These are phyloP conservation scores for Rhamphomyia laevipes DNA, from an alignment of 2,888 invertebrate species.

Conservation along the genomic window DNA sequence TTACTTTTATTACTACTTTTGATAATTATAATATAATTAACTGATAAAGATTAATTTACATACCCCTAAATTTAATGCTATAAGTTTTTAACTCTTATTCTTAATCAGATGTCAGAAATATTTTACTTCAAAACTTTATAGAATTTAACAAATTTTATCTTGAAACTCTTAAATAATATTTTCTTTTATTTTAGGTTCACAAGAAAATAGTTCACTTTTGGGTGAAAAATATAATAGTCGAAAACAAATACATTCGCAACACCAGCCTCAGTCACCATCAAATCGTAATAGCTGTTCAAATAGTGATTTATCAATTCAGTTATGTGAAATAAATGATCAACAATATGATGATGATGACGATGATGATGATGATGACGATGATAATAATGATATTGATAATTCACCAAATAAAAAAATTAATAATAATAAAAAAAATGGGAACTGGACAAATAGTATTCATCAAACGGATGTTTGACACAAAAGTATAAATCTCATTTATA, in stretches of 20 bases:
- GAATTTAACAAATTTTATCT: no score
- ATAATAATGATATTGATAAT: background rate
- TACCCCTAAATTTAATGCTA: no score
- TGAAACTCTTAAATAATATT: background rate
- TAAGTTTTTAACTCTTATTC: no score
- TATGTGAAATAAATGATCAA: conserved; percentile 88
- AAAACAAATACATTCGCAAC: background rate
- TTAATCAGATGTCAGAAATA: no score
- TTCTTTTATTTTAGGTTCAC: background rate
- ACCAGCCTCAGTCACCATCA: background rate
- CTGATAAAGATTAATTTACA: no score
- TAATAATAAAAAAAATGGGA: conserved; percentile 14
- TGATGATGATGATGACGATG: no score
- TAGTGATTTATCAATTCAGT: conserved; percentile 75
- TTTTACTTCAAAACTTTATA: no score
- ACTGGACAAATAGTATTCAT: conserved; percentile 21
- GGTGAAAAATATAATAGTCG: conserved; percentile 34
- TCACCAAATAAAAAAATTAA: background rate
- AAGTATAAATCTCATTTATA: background rate
- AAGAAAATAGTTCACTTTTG: conserved; percentile 53
- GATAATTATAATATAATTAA: no score
- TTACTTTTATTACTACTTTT: no score
- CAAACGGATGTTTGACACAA: conserved; percentile 22
- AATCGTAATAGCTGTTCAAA: conserved; percentile 50
- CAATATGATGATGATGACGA: conserved; percentile 48